A percentile compares a stretch with the other conserved stretches of the same genome.
Evolutionary conservation across 2,797 vertebrate species (phyloP).

Genomic region (Apodemus agrarius): DNA sequence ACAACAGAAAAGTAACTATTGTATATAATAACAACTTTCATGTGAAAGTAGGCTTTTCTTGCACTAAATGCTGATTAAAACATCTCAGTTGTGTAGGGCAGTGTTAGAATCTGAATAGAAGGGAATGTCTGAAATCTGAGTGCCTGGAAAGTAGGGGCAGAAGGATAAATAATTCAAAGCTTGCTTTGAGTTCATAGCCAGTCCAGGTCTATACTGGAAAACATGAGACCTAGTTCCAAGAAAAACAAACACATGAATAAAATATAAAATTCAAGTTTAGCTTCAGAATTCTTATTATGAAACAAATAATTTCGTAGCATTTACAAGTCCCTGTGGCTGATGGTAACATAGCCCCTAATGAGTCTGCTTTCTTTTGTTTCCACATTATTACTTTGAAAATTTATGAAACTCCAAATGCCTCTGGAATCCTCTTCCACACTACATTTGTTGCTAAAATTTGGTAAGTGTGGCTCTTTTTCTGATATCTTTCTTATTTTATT

Average conservation of each 20-base stretch:
- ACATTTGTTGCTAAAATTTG: not conserved
- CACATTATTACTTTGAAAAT: not conserved
- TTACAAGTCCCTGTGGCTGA: not conserved
- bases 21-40: not conserved
- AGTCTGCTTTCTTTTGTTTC: not conserved
- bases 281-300: not conserved
- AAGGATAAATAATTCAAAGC: not conserved
- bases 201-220: not conserved
- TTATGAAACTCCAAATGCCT: not conserved
- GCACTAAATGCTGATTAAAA: not conserved
- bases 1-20: not conserved
- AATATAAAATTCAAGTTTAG: not conserved
- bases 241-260: not conserved
- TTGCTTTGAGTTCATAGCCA: too few species aligned
- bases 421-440: not conserved
- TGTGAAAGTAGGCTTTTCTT: not conserved
- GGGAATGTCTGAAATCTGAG: not conserved
- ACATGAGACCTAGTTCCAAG: not conserved
- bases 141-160: not conserved
- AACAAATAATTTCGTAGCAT: not conserved
- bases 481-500: not conserved
- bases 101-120: not conserved
- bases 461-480: not conserved
- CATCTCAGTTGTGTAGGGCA: not conserved
- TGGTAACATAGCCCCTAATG: not conserved